These are phyloP conservation scores for Pseudococcus longispinus DNA, from an alignment of 2,888 invertebrate genomes.

Conservation along the genomic window DNA sequence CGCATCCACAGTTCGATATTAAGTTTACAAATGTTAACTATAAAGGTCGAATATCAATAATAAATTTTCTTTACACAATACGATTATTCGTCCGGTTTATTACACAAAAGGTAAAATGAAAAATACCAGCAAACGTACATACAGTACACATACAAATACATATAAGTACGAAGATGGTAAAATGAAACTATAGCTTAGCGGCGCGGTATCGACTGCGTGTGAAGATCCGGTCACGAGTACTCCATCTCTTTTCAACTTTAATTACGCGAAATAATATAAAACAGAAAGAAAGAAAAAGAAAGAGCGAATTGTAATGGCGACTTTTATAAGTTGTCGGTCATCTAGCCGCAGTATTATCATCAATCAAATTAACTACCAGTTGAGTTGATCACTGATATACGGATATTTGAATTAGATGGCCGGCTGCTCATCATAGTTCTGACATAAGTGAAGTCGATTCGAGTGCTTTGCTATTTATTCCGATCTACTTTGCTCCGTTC, in stretches of 20 bases:
- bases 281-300: slow-evolving; percentile 28
- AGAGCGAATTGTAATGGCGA: slow-evolving; percentile 52
- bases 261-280: slow-evolving; percentile 51
- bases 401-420: slow-evolving; percentile 52
- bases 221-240: slow-evolving; percentile 54
- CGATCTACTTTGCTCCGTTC: not conserved
- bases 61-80: slow-evolving; percentile 37
- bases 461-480: not conserved
- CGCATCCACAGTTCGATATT: not conserved
- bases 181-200: slow-evolving; percentile 39
- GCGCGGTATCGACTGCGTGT: slow-evolving; percentile 41
- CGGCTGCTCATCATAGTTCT: slow-evolving; percentile 51
- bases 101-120: slow-evolving; percentile 43
- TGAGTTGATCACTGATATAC: slow-evolving; percentile 49
- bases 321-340: slow-evolving; percentile 55
- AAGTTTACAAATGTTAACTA: slow-evolving; percentile 33
- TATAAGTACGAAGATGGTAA: slow-evolving; percentile 44
- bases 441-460: slow-evolving; percentile 49
- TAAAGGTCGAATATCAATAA: slow-evolving; percentile 40
- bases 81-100: slow-evolving; percentile 43
- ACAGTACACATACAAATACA: not conserved
- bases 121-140: slow-evolving; percentile 35
- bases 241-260: slow-evolving; percentile 53
- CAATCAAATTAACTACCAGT: slow-evolving; percentile 55
- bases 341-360: slow-evolving; percentile 50